Percentiles rank a stretch among this genome's conserved stretches.
These are phyloP conservation scores for Peromyscus eremicus DNA, from an alignment of 2,797 vertebrate species.

Conservation along the genomic window DNA sequence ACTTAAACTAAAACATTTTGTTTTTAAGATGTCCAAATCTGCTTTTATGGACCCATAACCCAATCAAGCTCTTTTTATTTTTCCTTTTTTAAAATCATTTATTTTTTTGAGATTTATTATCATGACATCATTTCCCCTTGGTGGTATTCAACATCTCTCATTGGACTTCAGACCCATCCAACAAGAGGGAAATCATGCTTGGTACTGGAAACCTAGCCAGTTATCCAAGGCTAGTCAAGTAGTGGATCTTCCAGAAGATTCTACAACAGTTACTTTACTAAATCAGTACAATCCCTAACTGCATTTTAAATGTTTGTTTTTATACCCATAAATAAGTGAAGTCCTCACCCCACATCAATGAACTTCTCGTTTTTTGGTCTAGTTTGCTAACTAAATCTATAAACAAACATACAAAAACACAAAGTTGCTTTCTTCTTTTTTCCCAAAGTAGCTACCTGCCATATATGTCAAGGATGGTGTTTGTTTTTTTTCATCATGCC, in stretches of 20 bases:
- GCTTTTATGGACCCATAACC: neutral
- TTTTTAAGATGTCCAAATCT: constrained; percentile 26
- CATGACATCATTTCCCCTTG: neutral
- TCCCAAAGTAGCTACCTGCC: neutral
- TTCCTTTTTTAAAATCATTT: neutral
- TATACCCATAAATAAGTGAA: neutral
- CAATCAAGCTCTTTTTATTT: neutral
- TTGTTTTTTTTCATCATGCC: constrained; percentile 11
- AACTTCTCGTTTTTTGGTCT: neutral
- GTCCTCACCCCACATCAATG: neutral
- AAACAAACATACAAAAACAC: neutral
- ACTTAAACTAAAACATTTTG: neutral
- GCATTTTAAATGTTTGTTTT: neutral
- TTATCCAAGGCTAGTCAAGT: neutral
- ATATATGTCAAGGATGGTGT: constrained; percentile 19
- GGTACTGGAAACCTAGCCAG: neutral
- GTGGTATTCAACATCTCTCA: neutral
- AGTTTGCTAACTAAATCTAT: constrained; percentile 1
- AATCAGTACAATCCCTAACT: neutral
- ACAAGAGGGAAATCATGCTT: neutral
- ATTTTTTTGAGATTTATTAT: neutral
- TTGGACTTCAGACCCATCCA: neutral
- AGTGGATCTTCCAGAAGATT: neutral
- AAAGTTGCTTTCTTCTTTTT: neutral
- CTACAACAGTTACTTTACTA: neutral